Conservation (phyloP, 2,113 vertebrate genomes). For the Mormoops blainvillei region DNA sequence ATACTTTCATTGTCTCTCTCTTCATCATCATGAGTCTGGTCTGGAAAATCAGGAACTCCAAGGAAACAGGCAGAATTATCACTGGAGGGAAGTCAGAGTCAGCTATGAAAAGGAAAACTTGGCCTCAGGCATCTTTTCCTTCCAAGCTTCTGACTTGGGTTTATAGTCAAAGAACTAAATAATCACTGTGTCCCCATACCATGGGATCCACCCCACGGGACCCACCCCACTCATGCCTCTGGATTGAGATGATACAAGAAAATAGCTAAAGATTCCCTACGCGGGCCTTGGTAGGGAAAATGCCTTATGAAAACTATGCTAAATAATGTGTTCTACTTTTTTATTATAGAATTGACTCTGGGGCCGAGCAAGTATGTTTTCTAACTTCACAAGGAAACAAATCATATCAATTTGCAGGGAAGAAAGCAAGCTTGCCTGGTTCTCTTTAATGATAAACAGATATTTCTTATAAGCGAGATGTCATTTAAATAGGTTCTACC, state of each 20-base stretch:
- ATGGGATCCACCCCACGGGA: too few species aligned
- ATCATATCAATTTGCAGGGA: neutral
- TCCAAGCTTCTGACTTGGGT: neutral
- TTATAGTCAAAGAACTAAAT: neutral
- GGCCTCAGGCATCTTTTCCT: neutral
- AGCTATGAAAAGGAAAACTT: neutral
- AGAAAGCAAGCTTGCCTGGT: neutral
- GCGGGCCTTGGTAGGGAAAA: neutral
- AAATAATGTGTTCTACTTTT: neutral
- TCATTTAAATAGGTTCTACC: slow-evolving; percentile 31
- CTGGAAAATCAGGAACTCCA: neutral
- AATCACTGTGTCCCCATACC: neutral
- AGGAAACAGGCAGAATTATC: neutral
- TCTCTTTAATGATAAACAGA: neutral
- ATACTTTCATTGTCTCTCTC: neutral
- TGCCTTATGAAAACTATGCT: neutral
- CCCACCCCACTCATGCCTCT: neutral
- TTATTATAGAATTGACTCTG: neutral
- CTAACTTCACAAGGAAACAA: neutral
- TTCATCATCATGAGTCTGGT: neutral
- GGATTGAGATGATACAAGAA: neutral
- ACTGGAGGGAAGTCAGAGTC: neutral
- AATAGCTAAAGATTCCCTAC: neutral
- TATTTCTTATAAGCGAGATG: neutral
- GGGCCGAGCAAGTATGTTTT: neutral